Base-by-base conservation (phyloP, 2,888 invertebrate genomes). In the Rotaria socialis region DNA sequence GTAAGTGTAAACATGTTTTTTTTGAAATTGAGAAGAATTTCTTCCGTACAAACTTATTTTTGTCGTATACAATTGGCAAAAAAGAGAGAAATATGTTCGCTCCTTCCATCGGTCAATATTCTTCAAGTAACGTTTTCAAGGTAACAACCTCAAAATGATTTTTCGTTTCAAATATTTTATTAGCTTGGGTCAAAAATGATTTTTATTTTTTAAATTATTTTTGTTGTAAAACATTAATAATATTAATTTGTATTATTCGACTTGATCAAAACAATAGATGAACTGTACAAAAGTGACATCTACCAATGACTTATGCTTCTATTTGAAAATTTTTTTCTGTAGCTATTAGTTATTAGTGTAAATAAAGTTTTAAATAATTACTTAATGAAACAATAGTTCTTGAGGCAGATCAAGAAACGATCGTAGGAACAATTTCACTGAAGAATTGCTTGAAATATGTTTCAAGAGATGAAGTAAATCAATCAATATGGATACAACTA, bases 61-160 rank as follows among this genome's bases (percentile, higher is more conserved):
- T 52, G 4, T 52, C 16, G 52, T 52, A 16, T 52, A 16, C 14
- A 11, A 16, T 52, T 52, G 16, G 16, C 4, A 52, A 67, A n/a
- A n/a, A 14, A 35, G 11, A 16, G 27, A 14, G 10, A 67, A 67
- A 35, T 27, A 35, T 35, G 27, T 4, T 67, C 16, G 14, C 16
- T 67, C 11, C 67, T 10, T 35, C 67, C 67, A 67, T 67, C 67
- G 67, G 67, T 67, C 67, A 67, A 67, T 67, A 67, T 67, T 67
- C 35, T 67, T 27, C 11, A 67, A 35, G 27, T 27, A 67, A 67
- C 67, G 67, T 67, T 67, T 67, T 67, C 67, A 67, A 67, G 67
- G 67, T 67, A 67, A 67, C 67, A 35, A 35, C 67, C 67, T 67
- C 67, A 35, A 67, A 67, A 35, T 67, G 2, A 24, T 67, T 67